Conservation (phyloP, 2,888 invertebrate species). For the Ypsolopha scabrella region DNA sequence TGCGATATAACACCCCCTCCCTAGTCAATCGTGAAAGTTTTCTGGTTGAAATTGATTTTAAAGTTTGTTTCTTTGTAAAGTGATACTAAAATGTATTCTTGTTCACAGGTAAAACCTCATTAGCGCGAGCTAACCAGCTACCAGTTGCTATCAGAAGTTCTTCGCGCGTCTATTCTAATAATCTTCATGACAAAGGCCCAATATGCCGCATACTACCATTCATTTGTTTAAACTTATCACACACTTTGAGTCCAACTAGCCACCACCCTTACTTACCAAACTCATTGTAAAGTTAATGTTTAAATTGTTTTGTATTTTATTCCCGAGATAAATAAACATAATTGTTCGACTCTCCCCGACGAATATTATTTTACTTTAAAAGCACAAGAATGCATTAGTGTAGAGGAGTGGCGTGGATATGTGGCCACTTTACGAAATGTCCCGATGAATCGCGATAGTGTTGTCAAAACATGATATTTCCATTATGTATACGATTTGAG, state of each 20-base stretch:
- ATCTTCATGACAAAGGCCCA: not conserved
- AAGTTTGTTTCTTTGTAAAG: too few species aligned
- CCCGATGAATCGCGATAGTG: constrained; percentile 67
- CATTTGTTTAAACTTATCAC: not conserved
- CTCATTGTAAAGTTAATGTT: not conserved
- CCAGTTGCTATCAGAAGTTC: not conserved
- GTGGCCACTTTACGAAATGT: constrained; percentile 67
- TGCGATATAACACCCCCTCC: constrained; percentile 2
- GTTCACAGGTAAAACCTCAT: constrained; percentile 55
- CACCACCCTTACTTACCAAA: not conserved
- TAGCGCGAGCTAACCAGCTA: constrained; percentile 37
- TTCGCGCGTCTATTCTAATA: not conserved
- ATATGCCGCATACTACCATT: not conserved
- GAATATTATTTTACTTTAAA: not conserved
- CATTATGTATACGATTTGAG: constrained; percentile 71
- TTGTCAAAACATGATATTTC: constrained; percentile 70
- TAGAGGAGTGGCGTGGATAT: constrained; percentile 42
- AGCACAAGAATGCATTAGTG: constrained; percentile 20
- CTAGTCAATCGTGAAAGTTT: not conserved
- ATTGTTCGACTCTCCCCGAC: not conserved
- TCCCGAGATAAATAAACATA: not conserved
- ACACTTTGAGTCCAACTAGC: not conserved
- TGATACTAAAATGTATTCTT: constrained; percentile 6
- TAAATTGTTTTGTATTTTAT: not conserved
- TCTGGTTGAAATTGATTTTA: not conserved